Evolutionary conservation across 2,888 invertebrate species (phyloP), one percentile per base, ranked within the genome.

Genomic region (Abrostola tripartita): DNA sequence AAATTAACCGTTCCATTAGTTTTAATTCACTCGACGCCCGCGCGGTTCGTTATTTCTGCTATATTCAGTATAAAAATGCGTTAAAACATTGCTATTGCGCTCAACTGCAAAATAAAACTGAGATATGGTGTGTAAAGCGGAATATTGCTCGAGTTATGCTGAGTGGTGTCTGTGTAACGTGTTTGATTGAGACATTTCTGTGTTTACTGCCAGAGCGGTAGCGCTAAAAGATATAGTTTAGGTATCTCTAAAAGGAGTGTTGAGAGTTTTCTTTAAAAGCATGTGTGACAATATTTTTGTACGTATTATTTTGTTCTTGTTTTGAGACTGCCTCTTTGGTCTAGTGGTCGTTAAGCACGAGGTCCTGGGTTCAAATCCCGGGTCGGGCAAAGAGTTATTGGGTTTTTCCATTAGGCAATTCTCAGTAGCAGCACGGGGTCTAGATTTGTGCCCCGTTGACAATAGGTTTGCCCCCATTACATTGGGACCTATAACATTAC

Each of bases 1-100:
- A 94, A 94, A 94, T 94, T 93, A 93, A 92, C 89, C 86, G 91
- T 90, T 92, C 93, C 93, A 94, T 94, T 94, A 94, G 92, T 94
- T 94, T 94, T 93, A 93, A 94, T 93, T 93, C 92, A 92, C 92
- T 90, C 86, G 88, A 85, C 89, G 85, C 85, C 85, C 87, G 84
- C 84, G 86, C 84, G 85, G 81, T 91, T 90, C 90, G 91, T 93
- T 92, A 92, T 93, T 91, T 88, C 88, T 85, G 85, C 87, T 88
- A 85, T 88, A 86, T 88, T 88, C 86, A 80, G 88, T 87, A 88
- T 89, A 90, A 92, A 90, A 92, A 91, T 88, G 84, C 86, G 87
- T 87, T 87, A 85, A 90, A 91, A 87, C 83, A 87, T 83, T 74
- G 85, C 84, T 77, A 76, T 81, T 82, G 82, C 82, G 79, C 74